Base-by-base conservation (phyloP, 92 coral and sea anemone species). In the Blastomussa wellsi region DNA sequence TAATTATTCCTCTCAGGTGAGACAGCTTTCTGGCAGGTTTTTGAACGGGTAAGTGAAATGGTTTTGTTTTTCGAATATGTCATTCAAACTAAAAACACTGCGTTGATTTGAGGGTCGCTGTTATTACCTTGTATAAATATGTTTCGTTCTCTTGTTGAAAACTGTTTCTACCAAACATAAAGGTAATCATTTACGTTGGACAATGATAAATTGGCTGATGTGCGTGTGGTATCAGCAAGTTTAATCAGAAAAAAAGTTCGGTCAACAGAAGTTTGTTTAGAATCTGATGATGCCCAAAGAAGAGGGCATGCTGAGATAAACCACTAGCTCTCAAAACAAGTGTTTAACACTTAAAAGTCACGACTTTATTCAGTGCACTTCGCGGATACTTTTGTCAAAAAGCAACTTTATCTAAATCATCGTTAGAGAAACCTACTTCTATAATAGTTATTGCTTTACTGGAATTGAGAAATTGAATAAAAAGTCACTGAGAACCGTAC, bases 221-320 rank as follows among this genome's bases (percentile, higher is more conserved):
- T n/a, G n/a, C n/a, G n/a, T 24, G 11, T 51, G 15, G 29, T 1
- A 55, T 78, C 69, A 5, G 39, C 19, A 36, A 33, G 81, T 59
- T 36, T 3, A 16, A 57, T 7, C 81, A 47, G 81, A 68, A 6
- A 15, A 15, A 68, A 68, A 62, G 24, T 22, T 62, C 29, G 33
- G 41, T 35, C 44, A 68, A 68, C 39, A 68, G 73, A 31, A 12
- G 2, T 36, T 55, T 59, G 33, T 76, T 29, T 78, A 22, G 49
- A 78, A 64, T 44, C 49, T 44, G 44, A 39, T 17, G 31, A 47
- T 62, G 5, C 60, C 57, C 74, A 41, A n/a, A 12, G 59, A 79
- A 79, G 26, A 28, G n/a, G 42, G 35, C 74, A 39, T 44, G 74
- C 84, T 80, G 76, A 67, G 84, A 47, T 62, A 66, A 80, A 72